phyloP scores from a whole-genome alignment of 2,888 invertebrate genomes.

The Dryobotodes eremita region DNA sequence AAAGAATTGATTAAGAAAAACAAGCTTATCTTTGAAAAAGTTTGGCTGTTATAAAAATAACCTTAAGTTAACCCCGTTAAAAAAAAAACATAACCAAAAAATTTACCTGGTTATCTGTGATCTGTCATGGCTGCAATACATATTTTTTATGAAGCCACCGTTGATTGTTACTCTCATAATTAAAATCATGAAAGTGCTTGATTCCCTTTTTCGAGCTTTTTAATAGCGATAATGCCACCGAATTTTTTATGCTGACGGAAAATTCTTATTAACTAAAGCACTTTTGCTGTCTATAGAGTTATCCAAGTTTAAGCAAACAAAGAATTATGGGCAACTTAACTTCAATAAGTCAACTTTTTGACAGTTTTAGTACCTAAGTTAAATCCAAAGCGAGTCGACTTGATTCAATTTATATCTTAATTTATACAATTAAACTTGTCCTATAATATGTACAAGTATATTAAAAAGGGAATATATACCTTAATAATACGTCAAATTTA shows the following conservation, averaged over 20 bases:
- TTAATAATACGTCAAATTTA: background rate
- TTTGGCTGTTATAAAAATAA: background rate
- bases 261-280: background rate
- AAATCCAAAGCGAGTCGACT: background rate
- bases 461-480: no score
- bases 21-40: background rate
- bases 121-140: background rate
- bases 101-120: background rate
- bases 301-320: background rate
- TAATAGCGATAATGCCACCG: conserved; percentile 9
- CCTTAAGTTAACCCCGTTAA: background rate
- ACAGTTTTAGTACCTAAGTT: background rate
- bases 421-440: no score
- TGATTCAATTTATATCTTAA: background rate
- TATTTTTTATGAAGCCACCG: conserved; percentile 33
- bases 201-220: conserved; percentile 25
- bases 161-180: conserved; percentile 30
- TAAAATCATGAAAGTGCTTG: conserved; percentile 34
- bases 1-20: background rate
- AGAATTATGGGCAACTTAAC: background rate
- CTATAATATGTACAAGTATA: no score
- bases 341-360: background rate
- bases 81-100: background rate
- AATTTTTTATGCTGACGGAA: conserved; percentile 5
- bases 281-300: background rate